Conservation (phyloP, 2,888 invertebrate genomes). For the Eupithecia subumbrata region DNA sequence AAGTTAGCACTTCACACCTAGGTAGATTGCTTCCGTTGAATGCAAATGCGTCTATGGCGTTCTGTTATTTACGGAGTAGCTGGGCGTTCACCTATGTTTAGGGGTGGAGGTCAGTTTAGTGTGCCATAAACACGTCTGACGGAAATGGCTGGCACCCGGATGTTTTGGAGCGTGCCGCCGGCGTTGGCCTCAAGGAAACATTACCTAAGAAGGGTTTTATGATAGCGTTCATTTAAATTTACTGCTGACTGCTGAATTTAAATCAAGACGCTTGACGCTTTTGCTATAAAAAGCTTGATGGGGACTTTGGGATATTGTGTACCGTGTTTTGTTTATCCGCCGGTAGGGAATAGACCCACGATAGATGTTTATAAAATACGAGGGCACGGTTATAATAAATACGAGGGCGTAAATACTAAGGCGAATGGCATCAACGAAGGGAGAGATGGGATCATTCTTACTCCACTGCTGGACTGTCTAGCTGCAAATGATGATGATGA, state of each 20-base stretch:
- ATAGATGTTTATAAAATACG: too few species aligned
- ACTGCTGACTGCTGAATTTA: constrained; percentile 11
- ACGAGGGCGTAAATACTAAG: not conserved
- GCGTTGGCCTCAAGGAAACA: constrained; percentile 21
- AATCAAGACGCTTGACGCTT: constrained; percentile 15
- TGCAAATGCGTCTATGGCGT: not conserved
- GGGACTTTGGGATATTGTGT: not conserved
- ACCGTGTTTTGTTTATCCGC: not conserved
- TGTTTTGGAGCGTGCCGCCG: constrained; percentile 28
- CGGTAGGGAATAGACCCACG: too few species aligned
- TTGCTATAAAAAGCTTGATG: constrained; percentile 2
- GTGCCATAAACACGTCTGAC: constrained; percentile 33
- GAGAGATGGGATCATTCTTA: too few species aligned
- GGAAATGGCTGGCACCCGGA: constrained; percentile 33
- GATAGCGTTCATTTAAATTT: constrained; percentile 26
- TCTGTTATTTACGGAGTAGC: not conserved
- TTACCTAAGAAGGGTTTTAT: constrained; percentile 22
- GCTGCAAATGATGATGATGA: not conserved
- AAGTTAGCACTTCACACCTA: not conserved
- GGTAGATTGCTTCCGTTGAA: not conserved
- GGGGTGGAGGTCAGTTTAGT: constrained; percentile 28
- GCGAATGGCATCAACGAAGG: too few species aligned
- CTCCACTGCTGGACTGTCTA: too few species aligned
- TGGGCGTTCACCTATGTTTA: constrained; percentile 26
- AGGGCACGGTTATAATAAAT: not conserved